Conservation (phyloP, 2,797 vertebrate genomes). For the Telmatherina bonti region DNA sequence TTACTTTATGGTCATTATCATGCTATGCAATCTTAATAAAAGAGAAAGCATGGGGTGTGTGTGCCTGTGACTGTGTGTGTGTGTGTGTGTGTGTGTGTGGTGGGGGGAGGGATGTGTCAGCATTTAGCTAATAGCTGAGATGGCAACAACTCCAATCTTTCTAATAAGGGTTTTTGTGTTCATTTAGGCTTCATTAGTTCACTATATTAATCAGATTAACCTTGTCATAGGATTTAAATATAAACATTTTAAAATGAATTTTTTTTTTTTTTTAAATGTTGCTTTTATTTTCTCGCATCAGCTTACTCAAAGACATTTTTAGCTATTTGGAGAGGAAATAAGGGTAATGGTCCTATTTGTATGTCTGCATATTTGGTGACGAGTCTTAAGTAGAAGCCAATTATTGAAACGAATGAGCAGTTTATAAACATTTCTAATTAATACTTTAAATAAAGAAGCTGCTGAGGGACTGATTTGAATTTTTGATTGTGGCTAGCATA, state of each 20-base stretch:
- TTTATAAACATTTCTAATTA: neutral
- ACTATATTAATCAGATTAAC: neutral
- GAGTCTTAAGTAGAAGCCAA: neutral
- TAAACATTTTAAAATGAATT: too few relatives aligned
- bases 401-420: neutral
- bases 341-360: neutral
- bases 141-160: neutral
- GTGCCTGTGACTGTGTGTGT: too few relatives aligned
- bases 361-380: neutral
- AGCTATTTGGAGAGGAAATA: neutral
- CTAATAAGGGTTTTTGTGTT: neutral
- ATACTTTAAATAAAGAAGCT: too few relatives aligned
- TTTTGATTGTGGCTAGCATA: too few relatives aligned
- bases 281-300: too few relatives aligned
- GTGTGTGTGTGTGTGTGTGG: too few relatives aligned
- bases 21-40: slow-evolving; percentile 33
- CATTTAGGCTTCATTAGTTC: neutral
- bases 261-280: too few relatives aligned
- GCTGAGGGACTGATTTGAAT: too few relatives aligned
- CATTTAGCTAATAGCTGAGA: slow-evolving; percentile 1
- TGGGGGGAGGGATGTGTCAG: slow-evolving; percentile 43
- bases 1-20: slow-evolving; percentile 30
- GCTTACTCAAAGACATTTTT: neutral
- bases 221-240: neutral
- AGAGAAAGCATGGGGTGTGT: neutral